Evolutionary conservation across 92 coral and sea anemone genomes (phyloP), one percentile per base, ranked within the genome.

Genomic region (Pocillopora grandis): DNA sequence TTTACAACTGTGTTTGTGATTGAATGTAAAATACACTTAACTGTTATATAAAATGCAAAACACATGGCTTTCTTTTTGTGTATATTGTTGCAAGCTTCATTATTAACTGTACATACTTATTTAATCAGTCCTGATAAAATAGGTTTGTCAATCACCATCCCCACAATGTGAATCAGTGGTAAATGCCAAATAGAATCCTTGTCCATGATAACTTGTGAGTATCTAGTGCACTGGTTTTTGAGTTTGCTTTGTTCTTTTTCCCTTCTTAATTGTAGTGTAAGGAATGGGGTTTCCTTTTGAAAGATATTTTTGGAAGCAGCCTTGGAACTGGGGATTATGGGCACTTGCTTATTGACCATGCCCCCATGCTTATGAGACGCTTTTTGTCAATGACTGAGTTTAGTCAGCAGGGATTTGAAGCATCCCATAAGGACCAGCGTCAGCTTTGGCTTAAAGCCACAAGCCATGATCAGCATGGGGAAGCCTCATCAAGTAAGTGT

Each of bases 381-480:
- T 78, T 86, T 70, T 71, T 86, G 27, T 87, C 85, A 62, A 78
- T 86, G 85, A 86, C 69, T n/a, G 88, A 85, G 62, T 85, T 76
- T 67, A 85, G 88, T 58, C 88, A 85, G 59, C 88, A 67, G 64
- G 88, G 88, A 71, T 86, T 86, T 86, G 89, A 85, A 79, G 89
- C 89, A 56, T 70, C 89, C 66, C 89, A 78, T 77, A 86, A 86
- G 75, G 85, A 86, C 71, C 89, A 86, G 72, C 89, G 85, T 10
- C 89, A 86, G 82, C 79, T 86, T n/a, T 86, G 89, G 85, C 56
- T 78, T 58, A 78, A 86, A 55, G 89, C 89, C 70, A 68, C 85
- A 37, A 68, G 76, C 84, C 89, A 86, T 86, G 89, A 86, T 57
- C 31, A 69, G 59, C 72, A 68, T 63, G 89, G 85, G 71, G 89